Conservation (phyloP, 2,113 vertebrate species). For the Heterocephalus glaber region DNA sequence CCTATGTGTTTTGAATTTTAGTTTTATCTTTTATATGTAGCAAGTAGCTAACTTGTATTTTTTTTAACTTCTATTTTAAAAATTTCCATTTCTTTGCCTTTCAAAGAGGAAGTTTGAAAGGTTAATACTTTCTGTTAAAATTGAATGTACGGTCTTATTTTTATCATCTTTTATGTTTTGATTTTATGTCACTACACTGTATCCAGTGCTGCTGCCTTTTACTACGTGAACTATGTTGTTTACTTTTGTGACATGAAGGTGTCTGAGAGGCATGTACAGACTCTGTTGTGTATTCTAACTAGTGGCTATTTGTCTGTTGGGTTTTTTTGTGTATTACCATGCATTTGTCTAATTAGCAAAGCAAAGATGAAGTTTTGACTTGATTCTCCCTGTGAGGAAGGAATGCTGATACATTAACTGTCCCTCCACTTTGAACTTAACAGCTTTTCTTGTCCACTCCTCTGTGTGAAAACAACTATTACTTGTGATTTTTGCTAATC, state of each 20-base stretch:
- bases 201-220: slow-evolving; percentile 1
- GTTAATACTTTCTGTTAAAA: slow-evolving; percentile 27
- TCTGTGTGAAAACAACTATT: background rate
- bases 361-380: background rate
- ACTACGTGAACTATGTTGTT: background rate
- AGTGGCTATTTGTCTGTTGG: background rate
- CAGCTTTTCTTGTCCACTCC: background rate
- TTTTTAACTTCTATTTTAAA: background rate
- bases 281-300: slow-evolving; percentile 4
- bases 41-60: background rate
- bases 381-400: background rate
- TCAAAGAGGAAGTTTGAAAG: slow-evolving; percentile 33
- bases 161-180: slow-evolving; percentile 15
- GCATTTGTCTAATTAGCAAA: slow-evolving; percentile 17
- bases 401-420: background rate
- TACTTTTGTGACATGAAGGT: background rate
- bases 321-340: background rate
- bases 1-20: background rate
- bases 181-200: background rate
- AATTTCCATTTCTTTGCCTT: background rate
- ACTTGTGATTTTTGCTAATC: background rate
- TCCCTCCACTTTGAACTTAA: background rate
- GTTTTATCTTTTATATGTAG: slow-evolving; percentile 21
- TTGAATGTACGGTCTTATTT: background rate
- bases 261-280: background rate